Evolutionary conservation across 2,888 invertebrate genomes (phyloP).

Genomic region (Mythimna ferrago): DNA sequence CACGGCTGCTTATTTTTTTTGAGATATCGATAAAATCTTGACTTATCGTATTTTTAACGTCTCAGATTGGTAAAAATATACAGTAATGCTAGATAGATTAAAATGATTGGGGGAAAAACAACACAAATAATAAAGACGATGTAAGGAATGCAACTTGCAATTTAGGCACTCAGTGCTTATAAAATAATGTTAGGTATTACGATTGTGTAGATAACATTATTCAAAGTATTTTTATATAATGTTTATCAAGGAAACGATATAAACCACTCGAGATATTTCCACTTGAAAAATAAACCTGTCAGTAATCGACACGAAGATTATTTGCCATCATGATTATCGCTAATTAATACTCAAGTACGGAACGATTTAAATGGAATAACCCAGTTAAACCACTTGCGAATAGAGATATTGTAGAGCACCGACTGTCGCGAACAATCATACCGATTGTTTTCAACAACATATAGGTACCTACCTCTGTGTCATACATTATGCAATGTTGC

Average conservation of each 20-base stretch:
- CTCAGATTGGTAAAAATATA: constrained; percentile 28
- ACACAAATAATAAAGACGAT: not conserved
- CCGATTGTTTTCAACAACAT: constrained; percentile 77
- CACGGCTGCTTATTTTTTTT: constrained; percentile 4
- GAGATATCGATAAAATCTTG: constrained; percentile 34
- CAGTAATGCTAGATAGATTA: not conserved
- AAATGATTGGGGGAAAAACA: not conserved
- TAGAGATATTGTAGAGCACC: constrained; percentile 76
- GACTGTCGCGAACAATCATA: constrained; percentile 73
- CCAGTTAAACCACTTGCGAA: constrained; percentile 84
- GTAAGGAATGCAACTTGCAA: constrained; percentile 6
- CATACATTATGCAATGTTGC: constrained; percentile 85
- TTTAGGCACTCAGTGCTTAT: constrained; percentile 32
- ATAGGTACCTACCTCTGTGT: constrained; percentile 65
- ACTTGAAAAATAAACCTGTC: constrained; percentile 80
- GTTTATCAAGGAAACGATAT: constrained; percentile 75
- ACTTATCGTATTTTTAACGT: constrained; percentile 34
- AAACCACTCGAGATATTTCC: constrained; percentile 79
- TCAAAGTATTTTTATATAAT: constrained; percentile 65
- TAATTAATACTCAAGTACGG: constrained; percentile 85
- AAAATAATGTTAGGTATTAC: constrained; percentile 36
- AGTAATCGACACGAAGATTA: constrained; percentile 82
- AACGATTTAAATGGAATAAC: constrained; percentile 86
- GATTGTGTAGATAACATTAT: constrained; percentile 57
- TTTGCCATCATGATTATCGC: constrained; percentile 84